A percentile compares a stretch with the other conserved stretches of the same genome.
These are phyloP conservation scores for Nilaparvata lugens DNA, from an alignment of 1,140 invertebrate species.

Conservation along the genomic window DNA sequence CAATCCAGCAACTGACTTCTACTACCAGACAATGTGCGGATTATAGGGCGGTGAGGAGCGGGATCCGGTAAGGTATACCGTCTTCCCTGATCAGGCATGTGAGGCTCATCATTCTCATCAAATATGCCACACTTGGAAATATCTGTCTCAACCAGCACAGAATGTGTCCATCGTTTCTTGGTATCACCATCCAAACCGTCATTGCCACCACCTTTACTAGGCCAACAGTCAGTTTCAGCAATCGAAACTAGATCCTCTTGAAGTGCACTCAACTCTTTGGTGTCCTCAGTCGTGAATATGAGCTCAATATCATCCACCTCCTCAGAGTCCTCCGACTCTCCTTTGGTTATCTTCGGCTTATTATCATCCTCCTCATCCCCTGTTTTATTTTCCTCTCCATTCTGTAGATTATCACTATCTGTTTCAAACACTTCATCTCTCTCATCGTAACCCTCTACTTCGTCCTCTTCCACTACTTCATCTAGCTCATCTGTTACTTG, in stretches of 20 bases:
- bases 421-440: slow-evolving; percentile 5
- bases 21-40: slow-evolving; percentile 36
- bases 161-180: slow-evolving; percentile 36
- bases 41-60: slow-evolving; percentile 46
- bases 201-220: slow-evolving; percentile 11
- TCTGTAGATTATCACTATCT: neutral
- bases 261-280: slow-evolving; percentile 54
- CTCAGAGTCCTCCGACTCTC: slow-evolving; percentile 44
- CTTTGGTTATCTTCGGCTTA: slow-evolving; percentile 42
- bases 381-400: neutral
- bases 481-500: slow-evolving; percentile 24
- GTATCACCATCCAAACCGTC: neutral
- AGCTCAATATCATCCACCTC: slow-evolving; percentile 72
- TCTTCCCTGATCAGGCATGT: slow-evolving; percentile 41
- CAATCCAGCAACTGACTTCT: slow-evolving; percentile 13
- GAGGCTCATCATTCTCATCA: slow-evolving; percentile 46
- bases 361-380: slow-evolving; percentile 25
- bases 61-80: slow-evolving; percentile 62
- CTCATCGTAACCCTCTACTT: slow-evolving; percentile 23
- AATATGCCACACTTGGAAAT: slow-evolving; percentile 70
- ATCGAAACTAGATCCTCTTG: slow-evolving; percentile 67
- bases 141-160: slow-evolving; percentile 62
- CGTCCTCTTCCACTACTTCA: neutral
- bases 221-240: slow-evolving; percentile 47
- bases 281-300: slow-evolving; percentile 71